phyloP scores from a whole-genome alignment of 1,140 invertebrate genomes.

The Lepidurus packardi region DNA sequence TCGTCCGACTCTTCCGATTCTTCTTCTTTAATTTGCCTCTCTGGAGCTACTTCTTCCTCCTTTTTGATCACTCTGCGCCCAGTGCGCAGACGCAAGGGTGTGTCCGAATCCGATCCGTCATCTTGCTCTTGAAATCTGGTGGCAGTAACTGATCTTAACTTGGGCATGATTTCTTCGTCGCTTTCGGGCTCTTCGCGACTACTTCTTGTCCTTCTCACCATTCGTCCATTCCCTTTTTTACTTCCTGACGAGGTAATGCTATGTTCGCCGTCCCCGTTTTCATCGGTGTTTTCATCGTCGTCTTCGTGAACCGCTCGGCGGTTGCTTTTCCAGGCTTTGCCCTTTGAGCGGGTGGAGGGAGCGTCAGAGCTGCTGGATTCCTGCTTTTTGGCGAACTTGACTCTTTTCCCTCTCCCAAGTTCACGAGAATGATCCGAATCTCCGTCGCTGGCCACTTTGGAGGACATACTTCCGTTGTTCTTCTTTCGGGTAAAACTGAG shows the following conservation, averaged over 20 bases:
- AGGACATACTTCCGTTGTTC: background rate
- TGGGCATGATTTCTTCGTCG: background rate
- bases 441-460: background rate
- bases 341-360: background rate
- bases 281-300: conserved; percentile 44
- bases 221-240: conserved; percentile 41
- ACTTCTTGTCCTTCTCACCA: conserved; percentile 34
- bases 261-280: conserved; percentile 44
- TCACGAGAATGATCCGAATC: background rate
- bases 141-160: background rate
- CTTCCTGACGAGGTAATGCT: conserved; percentile 42
- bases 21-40: background rate
- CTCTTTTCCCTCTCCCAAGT: background rate
- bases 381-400: background rate
- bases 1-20: background rate
- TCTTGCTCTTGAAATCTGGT: background rate
- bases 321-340: conserved; percentile 8
- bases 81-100: background rate
- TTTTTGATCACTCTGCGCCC: background rate
- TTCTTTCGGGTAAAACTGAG: background rate
- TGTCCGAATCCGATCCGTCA: background rate
- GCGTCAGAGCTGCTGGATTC: background rate
- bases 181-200: conserved; percentile 7
- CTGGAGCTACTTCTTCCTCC: background rate
- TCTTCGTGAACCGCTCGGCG: conserved; percentile 36